A percentile compares a stretch with the other conserved stretches of the same genome.
Evolutionary conservation across 2,797 vertebrate genomes (phyloP).

Genomic region (Eulemur rubriventer): DNA sequence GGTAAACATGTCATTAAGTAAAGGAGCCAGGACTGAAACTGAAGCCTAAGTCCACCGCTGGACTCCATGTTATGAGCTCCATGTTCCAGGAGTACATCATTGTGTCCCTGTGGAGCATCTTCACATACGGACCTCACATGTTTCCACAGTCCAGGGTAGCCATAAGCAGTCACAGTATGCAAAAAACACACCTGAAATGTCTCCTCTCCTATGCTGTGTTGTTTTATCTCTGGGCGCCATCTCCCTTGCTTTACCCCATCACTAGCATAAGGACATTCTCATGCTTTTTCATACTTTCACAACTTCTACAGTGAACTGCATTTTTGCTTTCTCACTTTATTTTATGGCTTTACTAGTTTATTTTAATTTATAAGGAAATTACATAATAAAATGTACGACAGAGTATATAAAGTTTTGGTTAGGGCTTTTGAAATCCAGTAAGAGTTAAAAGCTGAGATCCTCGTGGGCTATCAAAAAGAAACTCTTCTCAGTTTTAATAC

Average conservation of each 20-base stretch:
- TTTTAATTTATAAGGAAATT: neutral
- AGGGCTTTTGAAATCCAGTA: neutral
- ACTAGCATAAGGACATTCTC: no score
- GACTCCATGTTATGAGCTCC: neutral
- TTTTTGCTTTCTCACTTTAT: neutral
- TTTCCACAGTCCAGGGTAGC: neutral
- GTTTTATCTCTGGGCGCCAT: accelerated
- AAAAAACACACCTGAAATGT: neutral
- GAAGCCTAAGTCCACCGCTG: neutral
- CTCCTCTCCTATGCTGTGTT: accelerated
- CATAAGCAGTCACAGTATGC: neutral
- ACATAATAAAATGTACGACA: neutral
- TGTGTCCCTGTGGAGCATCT: accelerated
- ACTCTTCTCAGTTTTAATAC: neutral
- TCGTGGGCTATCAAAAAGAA: neutral
- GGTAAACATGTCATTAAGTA: neutral
- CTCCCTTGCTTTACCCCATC: accelerated
- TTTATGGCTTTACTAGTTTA: neutral
- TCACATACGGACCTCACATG: accelerated
- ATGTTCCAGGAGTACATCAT: neutral
- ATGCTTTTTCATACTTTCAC: neutral
- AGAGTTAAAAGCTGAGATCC: neutral
- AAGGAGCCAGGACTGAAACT: neutral
- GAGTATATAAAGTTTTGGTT: neutral
- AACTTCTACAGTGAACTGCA: neutral